Conservation (phyloP, 2,113 vertebrate species). For the Barnardius zonarius region DNA sequence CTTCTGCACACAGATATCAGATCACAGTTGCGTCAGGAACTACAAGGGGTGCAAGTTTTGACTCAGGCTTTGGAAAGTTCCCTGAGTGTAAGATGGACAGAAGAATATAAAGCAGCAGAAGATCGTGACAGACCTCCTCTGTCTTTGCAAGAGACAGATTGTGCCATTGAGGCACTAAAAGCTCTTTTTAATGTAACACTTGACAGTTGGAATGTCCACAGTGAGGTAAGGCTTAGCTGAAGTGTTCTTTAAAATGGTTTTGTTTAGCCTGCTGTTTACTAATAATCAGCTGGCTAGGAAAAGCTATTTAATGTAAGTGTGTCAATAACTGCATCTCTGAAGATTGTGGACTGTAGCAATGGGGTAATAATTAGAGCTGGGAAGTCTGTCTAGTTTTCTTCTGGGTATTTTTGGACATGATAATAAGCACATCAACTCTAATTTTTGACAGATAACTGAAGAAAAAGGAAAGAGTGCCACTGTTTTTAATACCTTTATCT, state of each 20-base stretch:
- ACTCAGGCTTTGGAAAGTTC: constrained; percentile 89
- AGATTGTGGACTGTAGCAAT: not conserved
- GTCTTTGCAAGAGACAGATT: constrained; percentile 85
- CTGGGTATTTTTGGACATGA: not conserved
- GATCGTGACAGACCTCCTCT: constrained; percentile 78
- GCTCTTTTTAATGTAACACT: constrained; percentile 95
- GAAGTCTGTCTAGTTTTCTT: not conserved
- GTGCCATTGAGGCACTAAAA: constrained; percentile 92
- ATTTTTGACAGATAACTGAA: not conserved
- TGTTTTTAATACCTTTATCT: not conserved
- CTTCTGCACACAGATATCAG: constrained; percentile 89
- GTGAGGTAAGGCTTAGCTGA: constrained; percentile 81
- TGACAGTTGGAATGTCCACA: constrained; percentile 83
- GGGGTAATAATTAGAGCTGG: not conserved
- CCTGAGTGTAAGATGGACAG: constrained; percentile 87
- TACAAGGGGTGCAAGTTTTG: constrained; percentile 84
- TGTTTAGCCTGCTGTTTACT: not conserved
- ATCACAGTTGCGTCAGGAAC: constrained; percentile 80
- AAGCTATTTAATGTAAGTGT: not conserved
- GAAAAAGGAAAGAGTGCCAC: not conserved
- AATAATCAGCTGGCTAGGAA: not conserved
- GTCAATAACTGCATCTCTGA: not conserved
- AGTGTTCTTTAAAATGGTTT: not conserved
- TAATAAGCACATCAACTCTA: not conserved
- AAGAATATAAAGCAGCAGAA: constrained; percentile 82